These are phyloP conservation scores for Adela reaumurella DNA, from an alignment of 2,888 invertebrate genomes.

Conservation along the genomic window DNA sequence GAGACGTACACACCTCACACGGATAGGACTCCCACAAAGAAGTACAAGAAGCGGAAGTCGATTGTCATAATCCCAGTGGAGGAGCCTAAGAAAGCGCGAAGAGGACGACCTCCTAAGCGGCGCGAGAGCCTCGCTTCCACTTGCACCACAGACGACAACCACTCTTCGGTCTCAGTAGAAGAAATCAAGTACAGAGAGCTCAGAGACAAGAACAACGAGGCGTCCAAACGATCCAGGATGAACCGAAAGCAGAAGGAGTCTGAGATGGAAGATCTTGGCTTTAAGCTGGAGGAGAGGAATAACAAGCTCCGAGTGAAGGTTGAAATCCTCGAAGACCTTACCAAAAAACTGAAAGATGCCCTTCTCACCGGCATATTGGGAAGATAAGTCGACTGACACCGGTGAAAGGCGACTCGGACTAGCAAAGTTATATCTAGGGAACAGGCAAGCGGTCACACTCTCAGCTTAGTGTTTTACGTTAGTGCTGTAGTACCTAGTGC, in stretches of 20 bases:
- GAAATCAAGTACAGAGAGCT: constrained; percentile 63
- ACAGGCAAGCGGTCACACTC: no score
- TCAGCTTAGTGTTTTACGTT: no score
- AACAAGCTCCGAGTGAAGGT: constrained; percentile 61
- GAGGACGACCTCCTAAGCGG: constrained; percentile 56
- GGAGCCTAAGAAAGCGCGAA: constrained; percentile 37
- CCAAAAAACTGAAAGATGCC: constrained; percentile 61
- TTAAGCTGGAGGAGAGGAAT: constrained; percentile 61
- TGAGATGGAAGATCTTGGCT: constrained; percentile 51
- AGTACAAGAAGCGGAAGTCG: constrained; percentile 30
- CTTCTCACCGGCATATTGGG: constrained; percentile 63
- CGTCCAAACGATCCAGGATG: constrained; percentile 69
- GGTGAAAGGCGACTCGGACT: background rate
- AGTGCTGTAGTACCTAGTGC: no score
- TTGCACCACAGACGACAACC: constrained; percentile 41
- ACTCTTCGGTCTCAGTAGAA: constrained; percentile 32
- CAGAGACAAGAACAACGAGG: constrained; percentile 75
- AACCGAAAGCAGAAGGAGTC: constrained; percentile 61
- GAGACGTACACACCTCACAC: constrained; percentile 37
- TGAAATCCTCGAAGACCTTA: constrained; percentile 65
- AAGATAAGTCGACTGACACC: constrained; percentile 33
- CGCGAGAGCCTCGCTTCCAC: constrained; percentile 44
- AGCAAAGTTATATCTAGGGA: no score
- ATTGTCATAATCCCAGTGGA: constrained; percentile 20
- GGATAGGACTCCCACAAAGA: constrained; percentile 25